Conservation (phyloP, 2,888 invertebrate genomes). For the Pammene fasciana region DNA sequence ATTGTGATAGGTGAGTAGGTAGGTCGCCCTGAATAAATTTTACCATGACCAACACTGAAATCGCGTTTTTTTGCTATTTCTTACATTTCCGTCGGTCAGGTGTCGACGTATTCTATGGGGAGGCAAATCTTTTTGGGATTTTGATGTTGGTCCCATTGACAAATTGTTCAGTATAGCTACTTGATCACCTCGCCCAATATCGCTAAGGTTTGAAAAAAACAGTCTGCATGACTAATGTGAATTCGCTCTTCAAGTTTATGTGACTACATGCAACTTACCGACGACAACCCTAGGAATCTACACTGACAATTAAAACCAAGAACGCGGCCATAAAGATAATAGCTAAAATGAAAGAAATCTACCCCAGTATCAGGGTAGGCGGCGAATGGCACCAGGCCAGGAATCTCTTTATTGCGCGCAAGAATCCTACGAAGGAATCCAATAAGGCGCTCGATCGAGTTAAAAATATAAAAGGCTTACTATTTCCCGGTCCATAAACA, state of each 20-base stretch:
- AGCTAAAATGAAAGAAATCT: slow-evolving; percentile 33
- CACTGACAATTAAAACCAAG: slow-evolving; percentile 19
- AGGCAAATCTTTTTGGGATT: no score
- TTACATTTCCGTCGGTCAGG: no score
- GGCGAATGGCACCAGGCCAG: slow-evolving; percentile 63
- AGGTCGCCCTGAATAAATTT: no score
- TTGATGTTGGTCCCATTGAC: no score
- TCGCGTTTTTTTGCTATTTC: no score
- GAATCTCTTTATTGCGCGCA: slow-evolving; percentile 74
- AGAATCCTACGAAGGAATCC: slow-evolving; percentile 66
- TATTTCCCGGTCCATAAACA: slow-evolving; percentile 14
- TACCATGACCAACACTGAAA: no score
- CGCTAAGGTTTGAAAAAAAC: no score
- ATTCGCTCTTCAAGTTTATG: neutral
- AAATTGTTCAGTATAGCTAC: no score
- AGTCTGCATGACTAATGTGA: no score
- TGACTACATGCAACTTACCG: neutral
- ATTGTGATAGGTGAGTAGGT: no score
- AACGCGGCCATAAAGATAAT: slow-evolving; percentile 14
- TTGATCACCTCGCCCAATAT: no score
- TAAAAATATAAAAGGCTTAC: slow-evolving; percentile 57
- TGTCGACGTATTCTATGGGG: no score
- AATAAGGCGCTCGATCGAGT: slow-evolving; percentile 65
- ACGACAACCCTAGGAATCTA: slow-evolving; percentile 6
- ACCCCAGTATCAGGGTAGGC: slow-evolving; percentile 45